Evolutionary conservation across 2,888 invertebrate species (phyloP), one percentile per base, ranked within the genome.

Genomic region (Panorpa germanica): DNA sequence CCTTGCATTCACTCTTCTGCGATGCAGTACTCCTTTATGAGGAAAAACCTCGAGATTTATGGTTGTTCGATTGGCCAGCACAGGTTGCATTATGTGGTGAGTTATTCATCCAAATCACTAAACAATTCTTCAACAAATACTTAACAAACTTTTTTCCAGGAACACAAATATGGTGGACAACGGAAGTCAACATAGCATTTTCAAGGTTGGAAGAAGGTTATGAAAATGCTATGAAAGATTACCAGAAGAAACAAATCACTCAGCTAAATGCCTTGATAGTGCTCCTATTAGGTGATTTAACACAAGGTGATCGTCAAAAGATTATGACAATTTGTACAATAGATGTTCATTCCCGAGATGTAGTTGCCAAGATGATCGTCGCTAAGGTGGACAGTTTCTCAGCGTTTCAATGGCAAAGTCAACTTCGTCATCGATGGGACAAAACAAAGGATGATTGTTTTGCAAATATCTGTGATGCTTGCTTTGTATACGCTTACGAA

Each of bases 81-180:
- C 91, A 93, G 48, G 76, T 83, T 2, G 82, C 88, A 0, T 61
- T 91, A 4, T 82, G 83, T 36, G 86, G 80, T 14, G n/a, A n/a
- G n/a, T n/a, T n/a, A n/a, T n/a, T n/a, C n/a, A n/a, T n/a, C n/a
- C n/a, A n/a, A n/a, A n/a, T n/a, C n/a, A n/a, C n/a, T n/a, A n/a
- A n/a, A n/a, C n/a, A n/a, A n/a, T n/a, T n/a, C n/a, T n/a, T n/a
- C n/a, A n/a, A n/a, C n/a, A n/a, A n/a, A n/a, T n/a, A n/a, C n/a
- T n/a, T n/a, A n/a, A n/a, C n/a, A n/a, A n/a, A n/a, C n/a, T n/a
- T n/a, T n/a, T n/a, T n/a, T n/a, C n/a, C n/a, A n/a, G n/a, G n/a
- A n/a, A 88, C 88, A 0, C 93, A 93, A 58, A 90, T 93, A 39
- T 90, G 86, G 83, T 93, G 93, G 91, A 83, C 90, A 0, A 70